These are phyloP conservation scores for Cephalopterus ornatus DNA, from an alignment of 2,113 vertebrate species.

Conservation along the genomic window DNA sequence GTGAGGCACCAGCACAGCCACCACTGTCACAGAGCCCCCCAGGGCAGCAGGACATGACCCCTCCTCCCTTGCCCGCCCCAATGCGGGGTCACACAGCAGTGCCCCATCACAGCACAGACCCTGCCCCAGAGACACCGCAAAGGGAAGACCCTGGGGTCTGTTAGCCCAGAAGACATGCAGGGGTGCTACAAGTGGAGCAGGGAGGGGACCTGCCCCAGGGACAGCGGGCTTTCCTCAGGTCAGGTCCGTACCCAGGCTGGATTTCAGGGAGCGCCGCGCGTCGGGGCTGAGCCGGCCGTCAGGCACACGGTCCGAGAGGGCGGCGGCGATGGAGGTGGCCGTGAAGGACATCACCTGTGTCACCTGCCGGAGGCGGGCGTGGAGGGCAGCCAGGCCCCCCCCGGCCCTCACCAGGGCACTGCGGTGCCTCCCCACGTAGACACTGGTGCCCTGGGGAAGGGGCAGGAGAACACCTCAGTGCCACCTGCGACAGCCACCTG, in stretches of 20 bases:
- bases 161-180: neutral
- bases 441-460: conserved; percentile 67
- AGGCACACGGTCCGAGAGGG: conserved; percentile 83
- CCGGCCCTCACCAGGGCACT: conserved; percentile 74
- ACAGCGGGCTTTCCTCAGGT: neutral
- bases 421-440: conserved; percentile 86
- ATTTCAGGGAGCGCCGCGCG: conserved; percentile 88
- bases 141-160: neutral
- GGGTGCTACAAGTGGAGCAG: neutral
- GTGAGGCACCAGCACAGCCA: neutral
- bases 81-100: fast-evolving
- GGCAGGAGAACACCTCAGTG: neutral
- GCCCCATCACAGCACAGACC: neutral
- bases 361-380: conserved; percentile 74
- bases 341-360: conserved; percentile 88
- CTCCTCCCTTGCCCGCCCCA: neutral
- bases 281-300: conserved; percentile 77
- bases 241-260: conserved; percentile 84
- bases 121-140: neutral
- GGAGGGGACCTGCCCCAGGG: fast-evolving
- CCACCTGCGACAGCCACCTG: neutral
- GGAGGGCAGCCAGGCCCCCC: conserved; percentile 63
- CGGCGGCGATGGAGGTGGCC: conserved; percentile 77
- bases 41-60: neutral
- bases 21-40: neutral